Base-by-base conservation (phyloP, 1,140 invertebrate species). In the Aphaenogaster rudis region DNA sequence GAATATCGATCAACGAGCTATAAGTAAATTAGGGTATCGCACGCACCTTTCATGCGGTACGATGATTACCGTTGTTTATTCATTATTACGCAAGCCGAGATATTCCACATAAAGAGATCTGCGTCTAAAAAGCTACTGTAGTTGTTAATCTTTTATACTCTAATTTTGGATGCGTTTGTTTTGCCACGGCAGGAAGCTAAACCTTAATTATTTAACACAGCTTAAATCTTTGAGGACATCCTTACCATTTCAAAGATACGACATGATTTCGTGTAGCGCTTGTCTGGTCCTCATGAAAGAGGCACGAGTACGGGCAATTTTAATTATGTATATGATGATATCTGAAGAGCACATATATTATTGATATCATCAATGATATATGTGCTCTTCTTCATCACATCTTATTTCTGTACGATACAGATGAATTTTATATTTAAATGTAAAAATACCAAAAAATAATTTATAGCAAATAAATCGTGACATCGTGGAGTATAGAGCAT, bases 161-260 rank as follows among this genome's bases (percentile, higher is more conserved):
- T 28, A 81, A 54, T 57, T 57, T 42, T 6, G 39, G 3, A 57
- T 71, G 39, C 17, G 17, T 28, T 28, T 28, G 11, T 17, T 78
- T 69, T 42, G 3, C 5, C 13, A 28, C 45, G 9, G 9, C 36
- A 15, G 50, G 9, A 69, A 81, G 50, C 48, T n/a, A 28, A 28
- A 71, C 8, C 48, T 57, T 28, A 80, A 67, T 80, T 28, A 69
- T 81, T 71, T 21, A 59, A 36, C 54, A 45, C 8, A 57, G 21
- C 52, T 42, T 71, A 15, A 54, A 71, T 71, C 4, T 71, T 81
- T 81, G 5, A 81, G 9, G 36, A 71, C 33, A 21, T 21, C 17
- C 17, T 71, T 71, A 69, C 17, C 21, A 42, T 28, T 80, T 80
- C 74, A 79, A 66, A 50, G 59, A 50, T 52, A 52, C n/a, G 61